These are phyloP conservation scores for Protobothrops mucrosquamatus DNA, from an alignment of 2,113 vertebrate species.

Conservation along the genomic window DNA sequence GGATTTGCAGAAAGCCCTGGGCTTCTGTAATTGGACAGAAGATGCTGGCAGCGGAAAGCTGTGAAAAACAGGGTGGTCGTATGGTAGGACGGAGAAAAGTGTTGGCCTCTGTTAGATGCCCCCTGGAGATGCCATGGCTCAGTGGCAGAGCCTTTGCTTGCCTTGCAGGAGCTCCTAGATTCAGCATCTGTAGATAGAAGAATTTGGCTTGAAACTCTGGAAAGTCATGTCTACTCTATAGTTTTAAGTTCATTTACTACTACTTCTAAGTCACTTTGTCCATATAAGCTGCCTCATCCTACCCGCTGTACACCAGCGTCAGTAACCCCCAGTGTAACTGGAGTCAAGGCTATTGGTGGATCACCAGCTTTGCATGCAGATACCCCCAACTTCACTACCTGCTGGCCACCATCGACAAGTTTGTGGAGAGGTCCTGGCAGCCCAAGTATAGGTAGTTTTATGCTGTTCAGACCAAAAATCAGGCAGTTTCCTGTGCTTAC, in stretches of 20 bases:
- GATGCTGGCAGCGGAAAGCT: neutral
- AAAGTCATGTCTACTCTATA: neutral
- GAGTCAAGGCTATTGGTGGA: too few species aligned
- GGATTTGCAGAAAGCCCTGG: neutral
- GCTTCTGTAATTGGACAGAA: neutral
- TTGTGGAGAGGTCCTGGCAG: neutral
- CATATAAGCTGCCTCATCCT: neutral
- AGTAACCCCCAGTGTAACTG: neutral
- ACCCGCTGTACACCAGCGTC: too few species aligned
- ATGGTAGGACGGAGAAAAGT: neutral
- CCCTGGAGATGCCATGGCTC: neutral
- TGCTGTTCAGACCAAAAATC: neutral
- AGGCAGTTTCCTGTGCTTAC: neutral
- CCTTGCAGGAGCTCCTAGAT: neutral
- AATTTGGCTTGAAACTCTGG: neutral
- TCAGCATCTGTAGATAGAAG: neutral
- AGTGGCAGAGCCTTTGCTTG: neutral
- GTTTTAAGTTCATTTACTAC: neutral
- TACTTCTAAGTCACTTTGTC: neutral
- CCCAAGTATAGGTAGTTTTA: neutral
- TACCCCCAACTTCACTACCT: neutral
- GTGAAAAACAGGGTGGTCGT: neutral
- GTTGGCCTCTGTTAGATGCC: too few species aligned
- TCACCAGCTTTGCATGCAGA: too few species aligned
- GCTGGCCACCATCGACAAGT: too few species aligned